Conservation (phyloP, 1,140 invertebrate species). For the Aphaenogaster ashmeadi region DNA sequence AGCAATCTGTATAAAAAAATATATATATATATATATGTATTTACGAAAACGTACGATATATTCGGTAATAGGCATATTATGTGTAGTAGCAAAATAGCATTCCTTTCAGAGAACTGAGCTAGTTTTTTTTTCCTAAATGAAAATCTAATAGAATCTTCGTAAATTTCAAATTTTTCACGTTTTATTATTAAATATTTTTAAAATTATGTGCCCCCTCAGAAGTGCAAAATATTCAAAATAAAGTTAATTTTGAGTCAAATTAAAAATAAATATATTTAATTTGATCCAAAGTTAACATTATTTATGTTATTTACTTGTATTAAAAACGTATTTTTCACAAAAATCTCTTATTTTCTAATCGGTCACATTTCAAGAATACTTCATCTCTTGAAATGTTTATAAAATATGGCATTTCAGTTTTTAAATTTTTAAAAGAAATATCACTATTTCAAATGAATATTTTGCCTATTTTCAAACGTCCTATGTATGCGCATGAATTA, state of each 20-base stretch:
- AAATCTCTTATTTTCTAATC: neutral
- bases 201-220: neutral
- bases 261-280: no score
- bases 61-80: slow-evolving; percentile 1
- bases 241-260: no score
- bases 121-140: neutral
- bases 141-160: slow-evolving; percentile 7
- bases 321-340: neutral
- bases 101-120: neutral
- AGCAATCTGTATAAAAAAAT: no score
- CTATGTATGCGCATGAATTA: slow-evolving; percentile 55
- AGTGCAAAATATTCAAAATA: neutral
- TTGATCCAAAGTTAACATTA: no score
- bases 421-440: neutral
- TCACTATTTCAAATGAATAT: slow-evolving; percentile 5
- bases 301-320: neutral
- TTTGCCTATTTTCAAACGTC: slow-evolving; percentile 6
- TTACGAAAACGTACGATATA: slow-evolving; percentile 8
- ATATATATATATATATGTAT: slow-evolving; percentile 42
- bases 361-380: no score
- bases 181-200: no score
- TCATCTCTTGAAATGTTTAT: neutral
- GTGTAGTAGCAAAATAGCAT: neutral
- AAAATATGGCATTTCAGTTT: neutral
- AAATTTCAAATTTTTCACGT: neutral